These are phyloP conservation scores for Drosophila monieri DNA, from an alignment of 2,888 invertebrate genomes.

Conservation along the genomic window DNA sequence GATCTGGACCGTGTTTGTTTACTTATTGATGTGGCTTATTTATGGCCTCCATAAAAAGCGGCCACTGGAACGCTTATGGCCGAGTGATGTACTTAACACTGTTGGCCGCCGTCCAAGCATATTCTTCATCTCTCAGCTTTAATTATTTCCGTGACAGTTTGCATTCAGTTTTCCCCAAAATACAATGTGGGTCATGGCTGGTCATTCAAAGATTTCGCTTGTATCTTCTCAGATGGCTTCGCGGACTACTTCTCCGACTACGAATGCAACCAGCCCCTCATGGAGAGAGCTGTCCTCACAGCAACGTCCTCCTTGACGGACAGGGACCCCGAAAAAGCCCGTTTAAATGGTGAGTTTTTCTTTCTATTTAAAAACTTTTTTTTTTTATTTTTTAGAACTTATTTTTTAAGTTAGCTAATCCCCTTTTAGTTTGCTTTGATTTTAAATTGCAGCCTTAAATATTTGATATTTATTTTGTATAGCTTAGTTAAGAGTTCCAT, in stretches of 20 bases:
- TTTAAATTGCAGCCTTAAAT: not conserved
- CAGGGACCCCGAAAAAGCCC: constrained; percentile 93
- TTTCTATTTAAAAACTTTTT: not conserved
- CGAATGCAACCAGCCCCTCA: constrained; percentile 92
- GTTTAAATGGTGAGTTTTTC: constrained; percentile 90
- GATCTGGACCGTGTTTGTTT: constrained; percentile 17
- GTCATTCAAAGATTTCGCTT: constrained; percentile 24
- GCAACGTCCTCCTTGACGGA: constrained; percentile 93
- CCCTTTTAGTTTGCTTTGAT: constrained; percentile 1
- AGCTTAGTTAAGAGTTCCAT: too few species aligned
- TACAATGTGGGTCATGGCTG: constrained; percentile 51
- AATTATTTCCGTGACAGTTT: constrained; percentile 62
- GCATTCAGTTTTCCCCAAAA: constrained; percentile 32
- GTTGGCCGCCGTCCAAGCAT: constrained; percentile 62
- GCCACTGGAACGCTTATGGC: constrained; percentile 49
- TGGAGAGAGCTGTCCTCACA: constrained; percentile 89
- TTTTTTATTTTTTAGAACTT: not conserved
- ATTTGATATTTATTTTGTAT: not conserved
- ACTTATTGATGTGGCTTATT: constrained; percentile 35
- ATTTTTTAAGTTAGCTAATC: not conserved
- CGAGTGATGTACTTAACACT: constrained; percentile 37
- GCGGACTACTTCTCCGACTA: constrained; percentile 85
- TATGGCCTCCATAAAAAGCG: constrained; percentile 42
- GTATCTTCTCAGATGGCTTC: constrained; percentile 78
- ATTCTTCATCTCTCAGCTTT: constrained; percentile 54